Evolutionary conservation across 2,113 vertebrate species (phyloP).

Genomic region (Anarrhichthys ocellatus): DNA sequence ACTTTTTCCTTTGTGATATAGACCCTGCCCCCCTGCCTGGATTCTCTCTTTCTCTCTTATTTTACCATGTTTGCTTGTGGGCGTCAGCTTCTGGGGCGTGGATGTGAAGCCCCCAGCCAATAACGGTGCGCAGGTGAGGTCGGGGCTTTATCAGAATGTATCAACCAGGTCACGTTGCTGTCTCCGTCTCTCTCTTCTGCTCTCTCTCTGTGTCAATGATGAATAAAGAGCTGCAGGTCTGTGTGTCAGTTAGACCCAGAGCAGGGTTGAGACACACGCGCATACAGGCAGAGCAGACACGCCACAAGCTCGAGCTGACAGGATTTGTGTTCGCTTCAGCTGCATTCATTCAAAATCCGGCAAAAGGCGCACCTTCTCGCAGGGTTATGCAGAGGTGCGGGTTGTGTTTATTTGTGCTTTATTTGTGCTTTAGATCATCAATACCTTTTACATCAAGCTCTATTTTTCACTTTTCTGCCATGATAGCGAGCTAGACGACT

Average conservation of each 20-base stretch:
- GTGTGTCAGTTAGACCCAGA: neutral
- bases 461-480: neutral
- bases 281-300: neutral
- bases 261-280: neutral
- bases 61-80: neutral
- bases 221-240: neutral
- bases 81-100: neutral
- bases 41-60: neutral
- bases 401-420: neutral
- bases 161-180: neutral
- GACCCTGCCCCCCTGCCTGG: neutral
- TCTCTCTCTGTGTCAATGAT: neutral
- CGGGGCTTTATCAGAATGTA: neutral
- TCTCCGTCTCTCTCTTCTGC: neutral
- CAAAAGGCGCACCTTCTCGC: neutral
- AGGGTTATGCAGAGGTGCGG: neutral
- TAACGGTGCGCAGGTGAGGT: neutral
- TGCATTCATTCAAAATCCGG: neutral
- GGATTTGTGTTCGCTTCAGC: neutral
- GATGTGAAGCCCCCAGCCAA: neutral
- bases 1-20: neutral
- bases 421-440: neutral
- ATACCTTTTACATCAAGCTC: neutral
- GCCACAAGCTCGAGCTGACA: neutral
- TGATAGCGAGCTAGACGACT: neutral